Conservation (phyloP, 2,113 vertebrate species). For the Engraulis encrasicolus region DNA sequence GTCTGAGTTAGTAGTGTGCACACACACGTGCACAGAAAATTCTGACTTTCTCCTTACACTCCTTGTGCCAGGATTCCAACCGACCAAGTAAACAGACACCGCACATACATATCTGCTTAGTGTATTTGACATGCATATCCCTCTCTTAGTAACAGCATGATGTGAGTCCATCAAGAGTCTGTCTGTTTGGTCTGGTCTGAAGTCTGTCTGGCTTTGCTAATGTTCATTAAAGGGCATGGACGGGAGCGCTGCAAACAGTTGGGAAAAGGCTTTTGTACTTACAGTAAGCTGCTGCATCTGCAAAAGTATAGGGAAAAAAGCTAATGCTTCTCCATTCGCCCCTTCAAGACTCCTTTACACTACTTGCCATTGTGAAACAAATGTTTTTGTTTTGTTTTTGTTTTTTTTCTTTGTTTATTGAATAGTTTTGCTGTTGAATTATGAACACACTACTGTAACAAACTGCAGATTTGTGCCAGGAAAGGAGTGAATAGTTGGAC, state of each 20-base stretch:
- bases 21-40: not conserved
- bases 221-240: not conserved
- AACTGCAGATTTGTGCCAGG: constrained; percentile 20
- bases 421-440: constrained; percentile 18
- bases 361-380: constrained; percentile 20
- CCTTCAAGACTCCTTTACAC: not conserved
- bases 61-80: not conserved
- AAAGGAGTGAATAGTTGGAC: constrained; percentile 3
- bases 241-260: not conserved
- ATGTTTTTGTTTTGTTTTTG: not conserved
- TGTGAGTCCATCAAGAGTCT: not conserved
- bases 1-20: not conserved
- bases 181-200: too few relatives aligned
- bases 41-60: not conserved
- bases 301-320: not conserved
- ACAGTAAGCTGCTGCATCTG: not conserved
- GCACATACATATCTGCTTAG: not conserved
- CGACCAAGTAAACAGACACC: not conserved
- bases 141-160: not conserved
- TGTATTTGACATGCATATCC: not conserved
- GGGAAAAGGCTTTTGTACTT: not conserved
- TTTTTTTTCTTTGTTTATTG: too few relatives aligned
- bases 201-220: not conserved
- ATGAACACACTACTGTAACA: constrained; percentile 16
- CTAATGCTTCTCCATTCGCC: not conserved